Base-by-base conservation (phyloP, 2,888 invertebrate species). In the Parthenolecanium corni region DNA sequence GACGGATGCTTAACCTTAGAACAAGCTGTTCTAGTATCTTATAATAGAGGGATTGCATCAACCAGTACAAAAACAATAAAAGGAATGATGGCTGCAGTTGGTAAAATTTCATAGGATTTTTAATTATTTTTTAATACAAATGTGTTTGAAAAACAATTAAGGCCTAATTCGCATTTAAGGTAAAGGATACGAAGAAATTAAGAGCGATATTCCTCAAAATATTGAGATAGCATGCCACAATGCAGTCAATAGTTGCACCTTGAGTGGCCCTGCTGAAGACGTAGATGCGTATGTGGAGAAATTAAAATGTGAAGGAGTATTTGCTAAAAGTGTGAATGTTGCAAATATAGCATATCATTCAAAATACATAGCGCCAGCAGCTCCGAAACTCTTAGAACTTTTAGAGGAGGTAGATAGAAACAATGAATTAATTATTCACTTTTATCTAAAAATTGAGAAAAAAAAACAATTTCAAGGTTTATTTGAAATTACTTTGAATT, bases 171-270 rank as follows among this genome's bases (percentile, higher is more conserved):
- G 5, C 4, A 9, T 91, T 4, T 80, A 92, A 72, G 75, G 75
- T 42, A 68, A 75, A 66, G 75, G 76, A 9, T 75, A 75, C 65
- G 67, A 74, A 4, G 64, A 68, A 14, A 62, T 84, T 20, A 82
- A 82, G 68, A 70, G 77, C 46, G 76, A 85, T 68, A 79, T 86
- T 62, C 89, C 90, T 0, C 76, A 81, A 1, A 84, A 84, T 51
- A 84, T 93, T 38, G 85, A 85, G 68, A 82, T 90, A 1, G 89
- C 93, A 0, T 94, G 92, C 71, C 90, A 89, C 75, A 94, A 95
- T 71, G 82, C 31, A 6, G 5, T 86, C 0, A 87, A 89, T 69
- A 90, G 88, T 49, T 85, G 88, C 61, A 94, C 92, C n/a, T 83
- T 95, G 68, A 92, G 93, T 1, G 95, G 94, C 0, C 89, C 89